Conservation (phyloP, 1,140 invertebrate genomes). For the Scylla paramamosain region DNA sequence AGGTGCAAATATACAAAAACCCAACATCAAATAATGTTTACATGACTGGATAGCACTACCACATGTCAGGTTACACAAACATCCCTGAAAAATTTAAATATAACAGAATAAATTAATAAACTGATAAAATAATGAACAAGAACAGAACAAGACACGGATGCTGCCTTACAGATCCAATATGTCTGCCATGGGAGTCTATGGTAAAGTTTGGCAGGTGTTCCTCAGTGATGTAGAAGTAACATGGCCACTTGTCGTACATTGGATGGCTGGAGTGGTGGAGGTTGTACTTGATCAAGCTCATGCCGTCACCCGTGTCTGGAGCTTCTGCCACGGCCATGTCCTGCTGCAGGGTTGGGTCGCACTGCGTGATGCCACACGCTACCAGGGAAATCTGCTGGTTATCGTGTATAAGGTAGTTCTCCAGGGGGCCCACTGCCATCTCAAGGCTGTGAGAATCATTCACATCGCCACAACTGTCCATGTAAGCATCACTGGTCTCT, state of each 20-base stretch:
- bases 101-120: not conserved
- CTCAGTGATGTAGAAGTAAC: slow-evolving; percentile 69
- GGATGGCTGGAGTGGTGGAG: slow-evolving; percentile 71
- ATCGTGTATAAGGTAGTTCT: slow-evolving; percentile 68
- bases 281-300: slow-evolving; percentile 61
- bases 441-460: slow-evolving; percentile 11
- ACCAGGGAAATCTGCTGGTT: slow-evolving; percentile 67
- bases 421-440: slow-evolving; percentile 41
- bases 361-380: slow-evolving; percentile 68
- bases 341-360: slow-evolving; percentile 57
- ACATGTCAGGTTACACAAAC: too few relatives aligned
- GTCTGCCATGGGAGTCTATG: slow-evolving; percentile 71
- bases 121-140: not conserved
- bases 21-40: too few relatives aligned
- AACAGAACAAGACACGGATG: not conserved
- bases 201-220: slow-evolving; percentile 61
- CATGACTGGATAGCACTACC: too few relatives aligned
- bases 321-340: slow-evolving; percentile 47
- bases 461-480: not conserved
- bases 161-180: slow-evolving; percentile 73
- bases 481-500: not conserved
- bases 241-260: slow-evolving; percentile 70
- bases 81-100: too few relatives aligned
- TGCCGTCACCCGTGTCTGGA: slow-evolving; percentile 46
- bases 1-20: too few relatives aligned